A percentile compares a stretch with the other conserved stretches of the same genome.
These are phyloP conservation scores for Calliphora vomitoria DNA, from an alignment of 2,888 invertebrate species.

Conservation along the genomic window DNA sequence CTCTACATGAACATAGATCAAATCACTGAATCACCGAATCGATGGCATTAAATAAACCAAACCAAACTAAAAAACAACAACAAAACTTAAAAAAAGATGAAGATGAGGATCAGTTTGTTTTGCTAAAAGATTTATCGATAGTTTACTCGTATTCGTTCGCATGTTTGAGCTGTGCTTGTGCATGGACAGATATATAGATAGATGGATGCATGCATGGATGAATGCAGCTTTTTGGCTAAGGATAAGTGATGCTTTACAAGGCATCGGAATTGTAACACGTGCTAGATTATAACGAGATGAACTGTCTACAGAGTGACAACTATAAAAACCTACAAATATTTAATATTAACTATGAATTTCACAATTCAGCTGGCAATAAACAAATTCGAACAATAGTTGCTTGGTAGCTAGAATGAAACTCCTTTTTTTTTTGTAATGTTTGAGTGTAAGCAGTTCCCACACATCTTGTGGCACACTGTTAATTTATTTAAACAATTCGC, in stretches of 20 bases:
- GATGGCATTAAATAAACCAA: conserved; percentile 63
- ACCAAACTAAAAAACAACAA: conserved; percentile 2
- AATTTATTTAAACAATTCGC: neutral
- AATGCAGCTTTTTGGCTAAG: conserved; percentile 30
- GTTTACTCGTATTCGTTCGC: neutral
- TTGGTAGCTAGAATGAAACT: no score
- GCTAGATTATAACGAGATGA: conserved; percentile 73
- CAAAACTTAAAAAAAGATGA: conserved; percentile 5
- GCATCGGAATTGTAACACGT: conserved; percentile 71
- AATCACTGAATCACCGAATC: conserved; percentile 69
- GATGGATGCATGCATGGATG: conserved; percentile 37
- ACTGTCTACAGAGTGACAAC: conserved; percentile 36
- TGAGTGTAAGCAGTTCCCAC: neutral
- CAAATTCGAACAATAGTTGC: no score
- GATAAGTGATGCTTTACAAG: conserved; percentile 60
- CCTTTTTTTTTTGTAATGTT: no score
- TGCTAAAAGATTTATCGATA: conserved; percentile 47
- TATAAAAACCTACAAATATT: conserved; percentile 19
- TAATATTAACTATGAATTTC: no score
- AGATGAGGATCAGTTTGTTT: conserved; percentile 55
- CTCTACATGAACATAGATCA: conserved; percentile 74
- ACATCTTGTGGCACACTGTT: neutral
- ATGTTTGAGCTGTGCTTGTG: neutral
- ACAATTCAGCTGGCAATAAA: no score
- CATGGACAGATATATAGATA: conserved; percentile 9